Percentiles rank a stretch among this genome's conserved stretches.
Conservation (phyloP, 2,888 invertebrate genomes). For the Drosophila subquinaria region DNA sequence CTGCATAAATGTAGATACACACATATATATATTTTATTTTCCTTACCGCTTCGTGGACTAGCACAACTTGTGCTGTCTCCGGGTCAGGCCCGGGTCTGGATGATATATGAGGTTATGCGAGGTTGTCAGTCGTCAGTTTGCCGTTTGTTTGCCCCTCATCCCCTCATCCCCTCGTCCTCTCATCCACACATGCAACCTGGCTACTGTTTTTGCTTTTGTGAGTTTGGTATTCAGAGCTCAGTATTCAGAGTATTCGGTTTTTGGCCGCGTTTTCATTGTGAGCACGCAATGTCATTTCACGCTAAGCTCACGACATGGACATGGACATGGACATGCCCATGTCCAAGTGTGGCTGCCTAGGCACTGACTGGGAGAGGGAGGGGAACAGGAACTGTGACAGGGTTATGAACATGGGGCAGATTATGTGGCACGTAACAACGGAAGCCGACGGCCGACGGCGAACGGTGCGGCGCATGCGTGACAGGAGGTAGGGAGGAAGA, state of each 20-base stretch:
- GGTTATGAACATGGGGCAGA: slow-evolving; percentile 15
- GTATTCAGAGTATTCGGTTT: slow-evolving; percentile 34
- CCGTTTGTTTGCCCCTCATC: slow-evolving; percentile 29
- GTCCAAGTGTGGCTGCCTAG: slow-evolving; percentile 33
- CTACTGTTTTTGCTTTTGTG: slow-evolving; percentile 53
- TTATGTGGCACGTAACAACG: slow-evolving; percentile 68
- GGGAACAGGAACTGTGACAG: slow-evolving; percentile 14
- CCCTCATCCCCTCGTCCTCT: slow-evolving; percentile 19
- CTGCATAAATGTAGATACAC: no score
- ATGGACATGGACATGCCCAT: slow-evolving; percentile 50
- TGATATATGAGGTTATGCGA: slow-evolving; percentile 55
- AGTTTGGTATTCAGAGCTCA: slow-evolving; percentile 21
- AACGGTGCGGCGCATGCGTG: slow-evolving; percentile 54
- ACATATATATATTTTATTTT: no score
- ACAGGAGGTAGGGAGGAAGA: background rate
- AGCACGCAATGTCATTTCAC: slow-evolving; percentile 75
- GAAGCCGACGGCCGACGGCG: slow-evolving; percentile 54
- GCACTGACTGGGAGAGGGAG: slow-evolving; percentile 1
- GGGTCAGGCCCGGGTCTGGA: slow-evolving; percentile 15
- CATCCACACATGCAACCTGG: slow-evolving; percentile 62
- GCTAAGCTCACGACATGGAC: slow-evolving; percentile 60
- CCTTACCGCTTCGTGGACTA: background rate
- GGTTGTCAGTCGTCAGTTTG: slow-evolving; percentile 44
- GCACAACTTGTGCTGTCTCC: slow-evolving; percentile 8
- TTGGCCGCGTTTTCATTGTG: slow-evolving; percentile 57